Percentiles rank a stretch among this genome's conserved stretches.
phyloP scores from a whole-genome alignment of 2,113 vertebrate genomes.

The Tretioscincus oriximinensis region DNA sequence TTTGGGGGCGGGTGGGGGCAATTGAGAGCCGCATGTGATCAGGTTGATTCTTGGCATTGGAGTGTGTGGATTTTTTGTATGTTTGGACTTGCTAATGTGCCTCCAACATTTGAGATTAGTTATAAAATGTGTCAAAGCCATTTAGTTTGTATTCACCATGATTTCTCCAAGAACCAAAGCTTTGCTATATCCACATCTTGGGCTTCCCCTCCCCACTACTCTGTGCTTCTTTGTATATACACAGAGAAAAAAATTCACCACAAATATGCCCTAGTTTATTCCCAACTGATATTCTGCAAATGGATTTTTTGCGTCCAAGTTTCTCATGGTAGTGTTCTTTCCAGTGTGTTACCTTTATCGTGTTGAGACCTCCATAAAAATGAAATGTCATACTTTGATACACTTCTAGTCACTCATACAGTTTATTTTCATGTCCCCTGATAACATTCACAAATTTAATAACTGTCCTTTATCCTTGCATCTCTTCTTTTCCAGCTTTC shows the following conservation, averaged over 20 bases:
- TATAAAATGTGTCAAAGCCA: too few relatives aligned
- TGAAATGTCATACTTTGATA: slow-evolving; percentile 76
- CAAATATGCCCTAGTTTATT: slow-evolving; percentile 56
- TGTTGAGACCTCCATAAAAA: slow-evolving; percentile 71
- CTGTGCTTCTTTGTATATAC: slow-evolving; percentile 47
- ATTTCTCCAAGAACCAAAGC: too few relatives aligned
- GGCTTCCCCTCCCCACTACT: neutral
- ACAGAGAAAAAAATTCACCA: slow-evolving; percentile 39
- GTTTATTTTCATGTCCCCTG: slow-evolving; percentile 76
- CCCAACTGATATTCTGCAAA: slow-evolving; percentile 61
- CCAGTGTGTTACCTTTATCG: slow-evolving; percentile 70
- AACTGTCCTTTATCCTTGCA: slow-evolving; percentile 73
- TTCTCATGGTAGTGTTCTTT: slow-evolving; percentile 55
- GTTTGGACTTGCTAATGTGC: too few relatives aligned
- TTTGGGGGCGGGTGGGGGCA: too few relatives aligned
- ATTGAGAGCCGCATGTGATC: too few relatives aligned
- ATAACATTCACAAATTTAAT: slow-evolving; percentile 79
- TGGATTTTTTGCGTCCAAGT: slow-evolving; percentile 63
- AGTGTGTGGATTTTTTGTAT: too few relatives aligned
- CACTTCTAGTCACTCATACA: slow-evolving; percentile 63
- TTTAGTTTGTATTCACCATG: too few relatives aligned
- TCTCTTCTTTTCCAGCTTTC: slow-evolving; percentile 68
- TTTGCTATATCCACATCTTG: too few relatives aligned
- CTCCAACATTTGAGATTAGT: too few relatives aligned
- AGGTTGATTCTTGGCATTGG: too few relatives aligned